These are phyloP conservation scores for Tapirus indicus DNA, from an alignment of 2,797 vertebrate species.

Conservation along the genomic window DNA sequence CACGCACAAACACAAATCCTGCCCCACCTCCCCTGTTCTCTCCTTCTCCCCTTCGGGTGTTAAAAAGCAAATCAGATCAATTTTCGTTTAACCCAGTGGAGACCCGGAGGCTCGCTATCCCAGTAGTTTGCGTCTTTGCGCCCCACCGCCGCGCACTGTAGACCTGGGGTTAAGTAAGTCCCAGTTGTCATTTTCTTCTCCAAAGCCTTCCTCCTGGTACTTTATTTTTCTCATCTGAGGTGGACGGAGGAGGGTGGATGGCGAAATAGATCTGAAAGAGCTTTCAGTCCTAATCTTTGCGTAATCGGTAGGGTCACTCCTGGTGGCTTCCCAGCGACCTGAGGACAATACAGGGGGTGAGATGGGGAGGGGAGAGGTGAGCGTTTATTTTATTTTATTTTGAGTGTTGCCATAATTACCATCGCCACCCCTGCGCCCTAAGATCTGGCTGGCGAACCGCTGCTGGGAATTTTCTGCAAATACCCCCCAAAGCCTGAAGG, in stretches of 20 bases:
- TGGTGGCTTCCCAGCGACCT: not conserved
- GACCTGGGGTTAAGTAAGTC: slow-evolving; percentile 46
- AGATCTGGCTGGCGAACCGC: slow-evolving; percentile 60
- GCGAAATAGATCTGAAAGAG: not conserved
- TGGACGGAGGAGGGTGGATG: not conserved
- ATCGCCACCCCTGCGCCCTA: slow-evolving; percentile 27
- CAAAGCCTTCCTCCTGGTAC: not conserved
- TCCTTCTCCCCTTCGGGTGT: not conserved
- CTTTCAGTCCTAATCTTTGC: not conserved
- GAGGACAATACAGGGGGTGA: not conserved
- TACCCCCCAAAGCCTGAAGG: slow-evolving; percentile 73
- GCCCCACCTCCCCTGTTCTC: not conserved
- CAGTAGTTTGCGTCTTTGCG: not conserved
- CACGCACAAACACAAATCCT: not conserved
- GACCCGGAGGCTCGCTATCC: not conserved
- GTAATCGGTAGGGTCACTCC: not conserved
- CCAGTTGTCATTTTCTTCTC: not conserved
- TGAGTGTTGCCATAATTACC: slow-evolving; percentile 48
- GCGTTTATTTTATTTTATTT: slow-evolving; percentile 55
- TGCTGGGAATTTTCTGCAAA: slow-evolving; percentile 72
- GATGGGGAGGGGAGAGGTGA: not conserved
- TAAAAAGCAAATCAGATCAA: slow-evolving; percentile 52
- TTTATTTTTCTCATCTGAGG: slow-evolving; percentile 38
- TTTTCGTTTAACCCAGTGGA: not conserved
- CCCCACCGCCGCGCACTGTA: not conserved